These are phyloP conservation scores for Andrena trimmerana DNA, from an alignment of 2,888 invertebrate species.

Conservation along the genomic window DNA sequence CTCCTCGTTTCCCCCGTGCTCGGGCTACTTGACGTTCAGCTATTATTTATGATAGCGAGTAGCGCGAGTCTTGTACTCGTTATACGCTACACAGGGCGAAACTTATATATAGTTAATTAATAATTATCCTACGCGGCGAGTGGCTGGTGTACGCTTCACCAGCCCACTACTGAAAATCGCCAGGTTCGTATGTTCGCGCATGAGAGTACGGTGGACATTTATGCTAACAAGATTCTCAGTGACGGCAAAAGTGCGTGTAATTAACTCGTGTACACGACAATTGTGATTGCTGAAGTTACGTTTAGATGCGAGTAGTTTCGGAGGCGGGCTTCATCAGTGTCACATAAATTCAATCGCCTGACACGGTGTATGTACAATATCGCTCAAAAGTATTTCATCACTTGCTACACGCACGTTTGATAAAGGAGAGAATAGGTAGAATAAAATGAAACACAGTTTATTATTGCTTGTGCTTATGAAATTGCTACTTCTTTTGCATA, in stretches of 20 bases:
- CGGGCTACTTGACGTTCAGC: slow-evolving; percentile 45
- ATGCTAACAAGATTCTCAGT: slow-evolving; percentile 31
- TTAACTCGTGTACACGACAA: slow-evolving; percentile 34
- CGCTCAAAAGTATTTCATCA: too few species aligned
- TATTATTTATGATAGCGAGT: slow-evolving; percentile 72
- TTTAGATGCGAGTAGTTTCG: slow-evolving; percentile 14
- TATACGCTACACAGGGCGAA: slow-evolving; percentile 54
- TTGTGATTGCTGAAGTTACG: slow-evolving; percentile 11
- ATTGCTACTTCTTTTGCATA: too few species aligned
- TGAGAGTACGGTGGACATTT: not conserved
- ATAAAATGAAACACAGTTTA: too few species aligned
- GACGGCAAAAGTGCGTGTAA: slow-evolving; percentile 25
- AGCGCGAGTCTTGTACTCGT: slow-evolving; percentile 62
- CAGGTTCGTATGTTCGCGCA: not conserved
- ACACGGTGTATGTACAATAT: not conserved
- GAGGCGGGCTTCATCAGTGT: slow-evolving; percentile 8
- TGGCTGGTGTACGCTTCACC: slow-evolving; percentile 24
- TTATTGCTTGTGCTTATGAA: too few species aligned
- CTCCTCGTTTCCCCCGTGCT: not conserved
- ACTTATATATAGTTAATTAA: slow-evolving; percentile 73
- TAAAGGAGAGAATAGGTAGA: too few species aligned
- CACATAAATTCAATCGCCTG: slow-evolving; percentile 14
- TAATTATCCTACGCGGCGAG: slow-evolving; percentile 67
- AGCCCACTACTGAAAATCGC: slow-evolving; percentile 41
- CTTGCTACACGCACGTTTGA: too few species aligned